phyloP scores from a whole-genome alignment of 2,888 invertebrate genomes.

The Adelognathus sp. region DNA sequence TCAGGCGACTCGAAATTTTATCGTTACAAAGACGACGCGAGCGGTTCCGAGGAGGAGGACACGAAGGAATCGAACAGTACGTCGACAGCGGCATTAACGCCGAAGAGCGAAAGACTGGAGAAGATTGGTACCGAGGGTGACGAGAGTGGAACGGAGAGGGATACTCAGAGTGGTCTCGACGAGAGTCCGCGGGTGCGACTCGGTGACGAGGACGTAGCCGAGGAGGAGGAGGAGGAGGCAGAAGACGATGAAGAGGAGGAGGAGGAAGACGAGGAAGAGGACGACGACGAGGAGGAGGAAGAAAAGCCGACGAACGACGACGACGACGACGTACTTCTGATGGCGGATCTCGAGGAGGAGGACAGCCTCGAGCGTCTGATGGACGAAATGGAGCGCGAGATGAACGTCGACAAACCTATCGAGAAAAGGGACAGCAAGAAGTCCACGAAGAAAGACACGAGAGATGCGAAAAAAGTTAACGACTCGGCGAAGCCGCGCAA shows the following conservation, averaged over 20 bases:
- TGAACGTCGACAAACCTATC: conserved; percentile 71
- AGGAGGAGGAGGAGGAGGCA: conserved; percentile 71
- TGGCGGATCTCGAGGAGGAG: conserved; percentile 80
- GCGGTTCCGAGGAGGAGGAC: conserved; percentile 79
- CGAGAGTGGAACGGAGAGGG: conserved; percentile 65
- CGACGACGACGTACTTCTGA: conserved; percentile 77
- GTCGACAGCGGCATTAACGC: neutral
- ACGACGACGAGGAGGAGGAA: conserved; percentile 66
- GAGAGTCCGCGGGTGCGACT: conserved; percentile 38
- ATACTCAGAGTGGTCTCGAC: conserved; percentile 67
- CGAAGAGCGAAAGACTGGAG: conserved; percentile 44
- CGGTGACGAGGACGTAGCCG: conserved; percentile 58
- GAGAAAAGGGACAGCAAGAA: conserved; percentile 67
- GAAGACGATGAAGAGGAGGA: conserved; percentile 68
- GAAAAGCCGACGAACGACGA: conserved; percentile 73
- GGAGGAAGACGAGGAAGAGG: conserved; percentile 67
- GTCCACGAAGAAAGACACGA: conserved; percentile 45
- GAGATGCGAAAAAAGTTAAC: conserved; percentile 62
- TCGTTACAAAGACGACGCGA: conserved; percentile 81
- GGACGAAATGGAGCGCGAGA: conserved; percentile 83
- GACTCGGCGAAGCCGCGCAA: conserved; percentile 57
- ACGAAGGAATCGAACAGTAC: conserved; percentile 45
- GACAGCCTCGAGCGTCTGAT: conserved; percentile 82
- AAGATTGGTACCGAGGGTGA: conserved; percentile 41
- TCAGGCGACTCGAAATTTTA: conserved; percentile 81